Percentiles rank a stretch among this genome's conserved stretches.
Conservation (phyloP, 1,140 invertebrate species). For the Tyrophagus putrescentiae region DNA sequence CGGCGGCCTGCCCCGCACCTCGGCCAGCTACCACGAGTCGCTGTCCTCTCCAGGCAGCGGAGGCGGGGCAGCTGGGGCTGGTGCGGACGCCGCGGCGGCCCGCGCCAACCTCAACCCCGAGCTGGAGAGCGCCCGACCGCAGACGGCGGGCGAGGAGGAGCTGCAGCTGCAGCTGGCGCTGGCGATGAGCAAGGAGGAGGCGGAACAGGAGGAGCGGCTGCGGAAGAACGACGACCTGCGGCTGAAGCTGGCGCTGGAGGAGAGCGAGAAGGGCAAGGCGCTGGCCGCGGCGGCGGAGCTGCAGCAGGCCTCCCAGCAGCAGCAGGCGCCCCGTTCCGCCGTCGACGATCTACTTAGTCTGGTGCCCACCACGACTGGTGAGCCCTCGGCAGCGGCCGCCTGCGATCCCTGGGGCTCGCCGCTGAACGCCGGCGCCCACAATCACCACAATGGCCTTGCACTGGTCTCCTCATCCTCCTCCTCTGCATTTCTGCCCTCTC, state of each 20-base stretch:
- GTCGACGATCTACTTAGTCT: conserved; percentile 19
- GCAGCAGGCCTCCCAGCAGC: too few relatives aligned
- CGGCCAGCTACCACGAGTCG: conserved; percentile 22
- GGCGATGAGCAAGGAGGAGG: conserved; percentile 96
- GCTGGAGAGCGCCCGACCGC: conserved; percentile 78
- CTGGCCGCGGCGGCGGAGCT: conserved; percentile 18
- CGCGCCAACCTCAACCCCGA: conserved; percentile 43
- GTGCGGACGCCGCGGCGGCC: not conserved
- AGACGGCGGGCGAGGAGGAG: conserved; percentile 92
- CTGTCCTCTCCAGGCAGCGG: not conserved
- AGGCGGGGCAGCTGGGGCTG: not conserved
- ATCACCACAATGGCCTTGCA: too few relatives aligned
- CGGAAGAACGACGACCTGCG: conserved; percentile 81
- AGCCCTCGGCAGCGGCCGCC: not conserved
- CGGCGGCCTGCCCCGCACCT: conserved; percentile 19
- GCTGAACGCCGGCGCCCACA: not conserved
- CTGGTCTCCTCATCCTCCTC: not conserved
- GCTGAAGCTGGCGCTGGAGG: conserved; percentile 53
- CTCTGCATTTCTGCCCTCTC: not conserved
- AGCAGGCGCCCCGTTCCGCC: conserved; percentile 1
- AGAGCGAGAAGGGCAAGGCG: conserved; percentile 5
- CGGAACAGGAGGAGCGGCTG: conserved; percentile 86
- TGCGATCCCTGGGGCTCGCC: conserved; percentile 22
- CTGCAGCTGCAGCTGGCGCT: conserved; percentile 90
- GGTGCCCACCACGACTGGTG: not conserved